Evolutionary conservation across 2,888 invertebrate genomes (phyloP).

Genomic region (Tipula unca): DNA sequence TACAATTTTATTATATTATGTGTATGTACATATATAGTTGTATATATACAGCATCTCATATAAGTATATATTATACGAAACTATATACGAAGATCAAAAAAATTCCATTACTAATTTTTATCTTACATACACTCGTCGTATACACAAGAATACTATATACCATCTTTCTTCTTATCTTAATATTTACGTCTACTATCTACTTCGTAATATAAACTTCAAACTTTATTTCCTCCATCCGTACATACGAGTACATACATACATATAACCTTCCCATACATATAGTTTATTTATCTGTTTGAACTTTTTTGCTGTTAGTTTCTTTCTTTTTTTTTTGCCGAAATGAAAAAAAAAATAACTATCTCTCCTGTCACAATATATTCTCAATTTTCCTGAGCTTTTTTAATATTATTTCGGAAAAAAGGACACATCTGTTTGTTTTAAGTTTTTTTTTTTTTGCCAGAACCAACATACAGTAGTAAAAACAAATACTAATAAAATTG

Average conservation of each 20-base stretch:
- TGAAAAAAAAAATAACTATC: not conserved
- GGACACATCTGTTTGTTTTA: conserved; percentile 14
- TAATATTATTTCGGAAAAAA: conserved; percentile 2
- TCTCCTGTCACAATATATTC: conserved; percentile 14
- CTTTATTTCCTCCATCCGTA: not conserved
- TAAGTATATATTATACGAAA: too few relatives aligned
- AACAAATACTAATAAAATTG: conserved; percentile 14
- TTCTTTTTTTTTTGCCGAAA: not conserved
- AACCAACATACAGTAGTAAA: not conserved
- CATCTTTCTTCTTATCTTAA: not conserved
- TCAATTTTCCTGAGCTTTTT: conserved; percentile 14
- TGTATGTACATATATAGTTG: too few relatives aligned
- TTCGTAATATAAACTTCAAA: not conserved
- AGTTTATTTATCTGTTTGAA: not conserved
- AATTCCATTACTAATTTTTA: not conserved
- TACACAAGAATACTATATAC: not conserved
- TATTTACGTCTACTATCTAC: not conserved
- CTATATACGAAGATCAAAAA: not conserved
- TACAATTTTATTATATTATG: too few relatives aligned
- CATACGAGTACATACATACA: too few relatives aligned
- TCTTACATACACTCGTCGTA: not conserved
- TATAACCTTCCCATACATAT: not conserved
- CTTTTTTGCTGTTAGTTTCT: not conserved
- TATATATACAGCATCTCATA: too few relatives aligned
- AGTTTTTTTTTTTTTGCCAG: not conserved